Conservation (phyloP, 35 echinoderm and acorn worm species). For the Amphiura filiformis region DNA sequence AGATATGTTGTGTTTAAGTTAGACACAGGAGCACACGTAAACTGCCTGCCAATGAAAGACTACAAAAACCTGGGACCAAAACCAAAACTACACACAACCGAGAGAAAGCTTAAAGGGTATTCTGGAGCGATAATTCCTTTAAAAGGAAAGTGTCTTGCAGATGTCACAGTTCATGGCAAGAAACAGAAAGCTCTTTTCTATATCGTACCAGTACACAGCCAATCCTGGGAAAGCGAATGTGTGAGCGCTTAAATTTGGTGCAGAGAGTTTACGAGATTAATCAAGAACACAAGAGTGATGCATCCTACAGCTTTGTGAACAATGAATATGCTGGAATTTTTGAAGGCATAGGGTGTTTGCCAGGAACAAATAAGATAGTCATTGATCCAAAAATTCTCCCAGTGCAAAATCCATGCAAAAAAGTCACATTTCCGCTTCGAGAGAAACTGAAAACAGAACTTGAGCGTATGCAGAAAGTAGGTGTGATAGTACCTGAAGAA, state of each 20-base stretch:
- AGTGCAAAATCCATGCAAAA: conserved; percentile 38
- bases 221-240: conserved; percentile 10
- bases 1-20: background rate
- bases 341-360: background rate
- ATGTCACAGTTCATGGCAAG: background rate
- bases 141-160: background rate
- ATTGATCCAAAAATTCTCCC: conserved; percentile 17
- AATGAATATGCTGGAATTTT: background rate
- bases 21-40: background rate
- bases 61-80: background rate
- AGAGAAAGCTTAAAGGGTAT: background rate
- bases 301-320: background rate
- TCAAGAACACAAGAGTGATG: background rate
- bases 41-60: background rate
- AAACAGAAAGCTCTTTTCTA: background rate
- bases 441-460: conserved; percentile 55
- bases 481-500: conserved; percentile 35
- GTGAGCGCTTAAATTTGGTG: conserved; percentile 14
- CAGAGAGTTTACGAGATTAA: background rate
- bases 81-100: background rate
- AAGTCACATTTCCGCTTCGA: conserved; percentile 48
- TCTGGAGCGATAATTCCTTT: background rate
- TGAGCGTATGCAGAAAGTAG: conserved; percentile 50
- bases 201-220: conserved; percentile 4
- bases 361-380: background rate